Conservation (phyloP, 1,140 invertebrate genomes). For the Ceratina calcarata region DNA sequence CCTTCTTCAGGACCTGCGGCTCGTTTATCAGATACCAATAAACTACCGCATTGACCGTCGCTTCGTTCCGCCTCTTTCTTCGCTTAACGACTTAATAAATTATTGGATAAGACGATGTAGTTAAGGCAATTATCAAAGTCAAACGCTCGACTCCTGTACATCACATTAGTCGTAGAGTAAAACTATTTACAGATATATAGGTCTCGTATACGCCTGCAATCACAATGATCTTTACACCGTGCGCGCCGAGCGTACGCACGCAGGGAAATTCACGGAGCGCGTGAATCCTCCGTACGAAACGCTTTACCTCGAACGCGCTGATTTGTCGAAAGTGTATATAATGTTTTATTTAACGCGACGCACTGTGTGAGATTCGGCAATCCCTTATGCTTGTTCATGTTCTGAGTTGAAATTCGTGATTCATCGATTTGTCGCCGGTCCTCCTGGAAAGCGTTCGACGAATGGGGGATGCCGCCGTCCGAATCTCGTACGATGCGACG, state of each 20-base stretch:
- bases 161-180: slow-evolving; percentile 61
- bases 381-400: neutral
- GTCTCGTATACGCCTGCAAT: slow-evolving; percentile 68
- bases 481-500: neutral
- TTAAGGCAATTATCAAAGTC: slow-evolving; percentile 50
- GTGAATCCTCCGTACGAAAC: slow-evolving; percentile 5
- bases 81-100: slow-evolving; percentile 10
- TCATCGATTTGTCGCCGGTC: neutral
- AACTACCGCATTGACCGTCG: too few relatives aligned
- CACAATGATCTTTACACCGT: slow-evolving; percentile 59
- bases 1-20: neutral
- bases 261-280: neutral
- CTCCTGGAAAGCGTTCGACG: neutral
- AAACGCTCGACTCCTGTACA: slow-evolving; percentile 63
- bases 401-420: neutral
- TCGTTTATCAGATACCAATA: neutral
- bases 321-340: slow-evolving; percentile 3
- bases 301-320: slow-evolving; percentile 9
- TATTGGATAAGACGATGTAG: slow-evolving; percentile 46
- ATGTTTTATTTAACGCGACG: slow-evolving; percentile 28
- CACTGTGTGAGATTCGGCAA: neutral
- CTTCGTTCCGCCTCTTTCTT: neutral
- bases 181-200: slow-evolving; percentile 68
- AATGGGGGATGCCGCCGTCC: neutral
- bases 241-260: slow-evolving; percentile 1